Percentiles rank a stretch among this genome's conserved stretches.
These are phyloP conservation scores for Cacoxenus indagator DNA, from an alignment of 2,888 invertebrate genomes.

Conservation along the genomic window DNA sequence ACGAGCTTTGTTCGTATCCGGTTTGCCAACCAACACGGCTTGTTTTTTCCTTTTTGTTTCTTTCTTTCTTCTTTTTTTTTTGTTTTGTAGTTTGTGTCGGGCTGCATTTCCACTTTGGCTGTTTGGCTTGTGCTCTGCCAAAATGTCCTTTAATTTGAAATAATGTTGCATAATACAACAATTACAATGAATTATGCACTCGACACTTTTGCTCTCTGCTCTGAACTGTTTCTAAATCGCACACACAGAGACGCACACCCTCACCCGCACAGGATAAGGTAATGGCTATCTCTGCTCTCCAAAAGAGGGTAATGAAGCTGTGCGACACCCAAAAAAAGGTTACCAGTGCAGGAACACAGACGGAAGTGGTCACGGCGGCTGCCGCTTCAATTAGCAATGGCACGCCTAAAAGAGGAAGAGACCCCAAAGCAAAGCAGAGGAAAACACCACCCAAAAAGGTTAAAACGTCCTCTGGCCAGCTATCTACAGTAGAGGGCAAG, in stretches of 20 bases:
- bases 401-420: no score
- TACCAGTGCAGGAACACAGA: no score
- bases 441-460: no score
- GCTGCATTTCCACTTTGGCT: not conserved
- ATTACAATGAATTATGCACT: slow-evolving; percentile 15
- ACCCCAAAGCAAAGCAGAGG: no score
- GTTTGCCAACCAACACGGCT: no score
- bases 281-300: not conserved
- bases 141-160: not conserved
- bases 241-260: not conserved
- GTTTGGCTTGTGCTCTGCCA: not conserved
- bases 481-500: no score
- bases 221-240: not conserved
- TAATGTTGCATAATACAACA: slow-evolving; percentile 6
- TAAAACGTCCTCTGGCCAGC: no score
- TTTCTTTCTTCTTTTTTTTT: not conserved
- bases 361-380: no score
- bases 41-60: not conserved
- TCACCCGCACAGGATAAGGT: not conserved
- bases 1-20: no score
- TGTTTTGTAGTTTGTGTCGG: not conserved
- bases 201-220: not conserved
- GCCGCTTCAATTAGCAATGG: no score
- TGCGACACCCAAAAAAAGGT: no score
- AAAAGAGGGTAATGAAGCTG: not conserved